Evolutionary conservation across 2,797 vertebrate species (phyloP).

Genomic region (Phoeniculus purpureus): DNA sequence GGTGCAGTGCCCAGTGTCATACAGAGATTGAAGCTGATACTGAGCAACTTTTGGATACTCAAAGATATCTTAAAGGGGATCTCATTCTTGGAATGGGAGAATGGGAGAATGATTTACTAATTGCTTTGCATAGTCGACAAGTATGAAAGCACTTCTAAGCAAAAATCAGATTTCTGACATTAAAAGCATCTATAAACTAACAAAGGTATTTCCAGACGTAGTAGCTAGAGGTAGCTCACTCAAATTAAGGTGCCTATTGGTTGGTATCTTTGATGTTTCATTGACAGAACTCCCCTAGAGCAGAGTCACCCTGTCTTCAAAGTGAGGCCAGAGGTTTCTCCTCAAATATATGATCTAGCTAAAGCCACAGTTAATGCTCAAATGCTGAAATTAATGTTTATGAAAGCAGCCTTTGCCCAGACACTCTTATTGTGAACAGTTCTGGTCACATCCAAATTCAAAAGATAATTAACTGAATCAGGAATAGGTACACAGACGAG

Average conservation of each 20-base stretch:
- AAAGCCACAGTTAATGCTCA: not conserved
- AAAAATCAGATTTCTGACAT: not conserved
- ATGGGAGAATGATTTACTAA: not conserved
- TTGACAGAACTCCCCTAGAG: not conserved
- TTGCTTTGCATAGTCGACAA: not conserved
- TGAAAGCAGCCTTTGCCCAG: not conserved
- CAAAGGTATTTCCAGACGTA: not conserved
- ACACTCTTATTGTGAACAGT: not conserved
- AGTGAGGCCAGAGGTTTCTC: not conserved
- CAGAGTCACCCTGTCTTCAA: not conserved
- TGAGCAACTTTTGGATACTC: not conserved
- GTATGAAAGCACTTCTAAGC: not conserved
- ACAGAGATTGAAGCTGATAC: slow-evolving; percentile 2
- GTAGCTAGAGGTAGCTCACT: not conserved
- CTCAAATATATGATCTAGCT: not conserved
- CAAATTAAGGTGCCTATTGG: not conserved
- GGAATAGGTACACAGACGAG: not conserved
- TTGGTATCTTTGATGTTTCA: not conserved
- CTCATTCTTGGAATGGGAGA: not conserved
- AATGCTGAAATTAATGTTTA: not conserved
- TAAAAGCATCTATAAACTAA: slow-evolving; percentile 7
- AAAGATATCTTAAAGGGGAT: not conserved
- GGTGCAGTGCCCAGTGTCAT: not conserved
- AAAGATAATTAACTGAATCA: not conserved
- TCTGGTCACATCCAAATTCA: not conserved